These are phyloP conservation scores for Pelodytes ibericus DNA, from an alignment of 2,797 vertebrate genomes.

Conservation along the genomic window DNA sequence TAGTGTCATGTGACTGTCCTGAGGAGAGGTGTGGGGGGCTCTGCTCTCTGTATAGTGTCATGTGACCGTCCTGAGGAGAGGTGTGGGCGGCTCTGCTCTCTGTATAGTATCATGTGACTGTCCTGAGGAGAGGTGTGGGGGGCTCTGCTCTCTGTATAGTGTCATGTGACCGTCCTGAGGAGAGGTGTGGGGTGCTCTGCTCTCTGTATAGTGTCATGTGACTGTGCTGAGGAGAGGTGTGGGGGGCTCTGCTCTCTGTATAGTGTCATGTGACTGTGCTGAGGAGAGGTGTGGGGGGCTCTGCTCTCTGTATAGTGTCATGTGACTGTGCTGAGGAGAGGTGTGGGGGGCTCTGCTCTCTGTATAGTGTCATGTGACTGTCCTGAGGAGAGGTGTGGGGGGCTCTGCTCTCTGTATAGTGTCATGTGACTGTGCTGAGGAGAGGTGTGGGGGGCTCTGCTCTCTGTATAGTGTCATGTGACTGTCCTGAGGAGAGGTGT, in stretches of 20 bases:
- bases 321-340: not conserved
- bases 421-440: too few relatives aligned
- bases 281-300: too few relatives aligned
- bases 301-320: too few relatives aligned
- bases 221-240: slow-evolving; percentile 15
- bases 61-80: too few relatives aligned
- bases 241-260: not conserved
- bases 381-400: too few relatives aligned
- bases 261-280: not conserved
- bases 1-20: too few relatives aligned
- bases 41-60: not conserved
- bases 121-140: not conserved
- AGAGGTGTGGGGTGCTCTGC: not conserved
- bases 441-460: not conserved
- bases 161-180: not conserved
- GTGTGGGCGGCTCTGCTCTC: not conserved
- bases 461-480: not conserved
- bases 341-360: not conserved
- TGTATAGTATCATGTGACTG: not conserved
- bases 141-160: not conserved
- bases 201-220: not conserved
- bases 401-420: not conserved
- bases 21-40: not conserved
- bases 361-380: not conserved
- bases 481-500: too few relatives aligned